phyloP scores from a whole-genome alignment of 2,797 vertebrate species.

The Pipistrellus nathusii region DNA sequence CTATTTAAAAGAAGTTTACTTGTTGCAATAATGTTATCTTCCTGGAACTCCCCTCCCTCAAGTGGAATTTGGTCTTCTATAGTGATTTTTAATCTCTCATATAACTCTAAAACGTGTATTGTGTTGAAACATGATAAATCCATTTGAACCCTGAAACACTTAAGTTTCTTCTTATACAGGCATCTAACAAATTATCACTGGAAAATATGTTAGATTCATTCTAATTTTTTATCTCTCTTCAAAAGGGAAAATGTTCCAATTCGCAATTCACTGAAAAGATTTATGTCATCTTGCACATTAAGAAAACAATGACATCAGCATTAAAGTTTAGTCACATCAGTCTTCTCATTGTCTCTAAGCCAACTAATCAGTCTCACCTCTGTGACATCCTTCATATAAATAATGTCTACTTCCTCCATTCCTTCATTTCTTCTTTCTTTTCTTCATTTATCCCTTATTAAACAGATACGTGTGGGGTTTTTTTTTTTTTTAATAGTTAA shows the following conservation, averaged over 20 bases:
- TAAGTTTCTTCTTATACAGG: neutral
- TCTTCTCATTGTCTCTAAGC: slow-evolving; percentile 20
- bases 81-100: slow-evolving; percentile 21
- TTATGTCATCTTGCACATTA: neutral
- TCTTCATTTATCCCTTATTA: neutral
- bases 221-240: neutral
- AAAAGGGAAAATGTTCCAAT: neutral
- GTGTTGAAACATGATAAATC: slow-evolving; percentile 62
- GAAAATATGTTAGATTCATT: neutral
- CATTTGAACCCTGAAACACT: slow-evolving; percentile 58
- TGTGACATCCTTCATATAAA: neutral
- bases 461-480: neutral
- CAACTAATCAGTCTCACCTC: neutral
- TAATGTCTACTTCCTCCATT: neutral
- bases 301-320: slow-evolving; percentile 5
- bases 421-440: neutral
- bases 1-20: slow-evolving; percentile 72
- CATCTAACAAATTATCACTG: neutral
- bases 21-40: slow-evolving; percentile 59
- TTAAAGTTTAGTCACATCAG: neutral
- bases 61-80: slow-evolving; percentile 66
- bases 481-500: neutral
- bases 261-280: neutral
- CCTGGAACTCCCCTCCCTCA: neutral
- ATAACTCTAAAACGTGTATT: slow-evolving; percentile 62